Percentiles rank a stretch among this genome's conserved stretches.
phyloP scores from a whole-genome alignment of 2,113 vertebrate genomes.

The Chlorocebus sabaeus region DNA sequence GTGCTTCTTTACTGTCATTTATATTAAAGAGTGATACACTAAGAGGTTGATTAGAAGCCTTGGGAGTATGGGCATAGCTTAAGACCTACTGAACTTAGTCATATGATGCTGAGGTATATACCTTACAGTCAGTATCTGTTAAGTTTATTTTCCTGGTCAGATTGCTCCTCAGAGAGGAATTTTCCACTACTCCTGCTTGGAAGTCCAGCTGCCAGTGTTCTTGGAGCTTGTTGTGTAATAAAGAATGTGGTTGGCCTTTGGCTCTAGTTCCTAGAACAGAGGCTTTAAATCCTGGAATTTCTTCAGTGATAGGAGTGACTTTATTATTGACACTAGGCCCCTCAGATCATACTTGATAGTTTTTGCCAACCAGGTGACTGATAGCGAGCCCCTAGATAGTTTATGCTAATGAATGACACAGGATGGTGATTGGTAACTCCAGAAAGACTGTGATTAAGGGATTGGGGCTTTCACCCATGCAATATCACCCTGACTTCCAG shows the following conservation, averaged over 20 bases:
- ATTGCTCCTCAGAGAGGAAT: neutral
- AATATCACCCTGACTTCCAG: neutral
- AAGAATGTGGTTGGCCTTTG: neutral
- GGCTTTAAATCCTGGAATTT: neutral
- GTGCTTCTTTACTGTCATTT: neutral
- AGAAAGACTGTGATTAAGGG: neutral
- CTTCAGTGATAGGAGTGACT: neutral
- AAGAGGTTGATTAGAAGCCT: neutral
- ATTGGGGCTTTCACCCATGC: neutral
- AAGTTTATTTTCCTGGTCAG: neutral
- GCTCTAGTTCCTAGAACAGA: neutral
- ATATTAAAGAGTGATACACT: neutral
- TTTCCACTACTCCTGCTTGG: neutral
- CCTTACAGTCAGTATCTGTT: neutral
- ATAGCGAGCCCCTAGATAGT: neutral
- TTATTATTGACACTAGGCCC: neutral
- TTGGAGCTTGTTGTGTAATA: neutral
- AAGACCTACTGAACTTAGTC: neutral
- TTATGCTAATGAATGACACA: neutral
- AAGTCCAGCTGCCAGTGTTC: neutral
- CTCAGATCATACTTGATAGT: neutral
- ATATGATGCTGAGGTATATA: neutral
- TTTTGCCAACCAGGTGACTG: neutral
- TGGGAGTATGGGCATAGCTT: neutral
- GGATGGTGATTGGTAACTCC: neutral